Evolutionary conservation across 2,888 invertebrate species (phyloP).

Genomic region (Polymixis lichenea): DNA sequence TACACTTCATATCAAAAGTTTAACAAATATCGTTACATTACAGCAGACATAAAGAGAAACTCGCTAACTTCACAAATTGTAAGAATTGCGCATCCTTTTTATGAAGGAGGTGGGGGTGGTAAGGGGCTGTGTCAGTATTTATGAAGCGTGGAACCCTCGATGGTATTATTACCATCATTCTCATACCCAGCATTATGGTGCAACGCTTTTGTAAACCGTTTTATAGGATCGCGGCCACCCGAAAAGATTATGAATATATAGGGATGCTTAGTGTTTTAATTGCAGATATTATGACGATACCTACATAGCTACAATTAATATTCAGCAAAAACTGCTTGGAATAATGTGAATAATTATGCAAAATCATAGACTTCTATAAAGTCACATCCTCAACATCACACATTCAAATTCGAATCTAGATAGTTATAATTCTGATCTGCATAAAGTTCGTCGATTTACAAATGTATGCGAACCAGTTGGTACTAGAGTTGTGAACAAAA

Average conservation of each 20-base stretch:
- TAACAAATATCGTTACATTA: slow-evolving; percentile 62
- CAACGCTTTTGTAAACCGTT: slow-evolving; percentile 71
- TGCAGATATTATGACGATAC: background rate
- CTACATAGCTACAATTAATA: background rate
- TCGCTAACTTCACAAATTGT: slow-evolving; percentile 65
- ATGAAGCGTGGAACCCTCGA: slow-evolving; percentile 67
- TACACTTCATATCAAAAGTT: slow-evolving; percentile 64
- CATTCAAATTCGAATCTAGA: slow-evolving; percentile 53
- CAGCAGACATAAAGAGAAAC: slow-evolving; percentile 64
- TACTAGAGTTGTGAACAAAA: slow-evolving; percentile 75
- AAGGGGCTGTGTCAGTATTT: slow-evolving; percentile 58
- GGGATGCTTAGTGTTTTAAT: slow-evolving; percentile 19
- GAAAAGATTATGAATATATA: slow-evolving; percentile 56
- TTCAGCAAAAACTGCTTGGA: slow-evolving; percentile 3
- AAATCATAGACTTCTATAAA: slow-evolving; percentile 10
- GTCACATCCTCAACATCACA: slow-evolving; percentile 42
- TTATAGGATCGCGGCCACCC: slow-evolving; percentile 60
- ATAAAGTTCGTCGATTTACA: slow-evolving; percentile 71
- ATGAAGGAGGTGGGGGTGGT: slow-evolving; percentile 41
- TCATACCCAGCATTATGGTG: slow-evolving; percentile 71
- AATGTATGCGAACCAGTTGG: slow-evolving; percentile 69
- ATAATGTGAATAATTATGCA: slow-evolving; percentile 3
- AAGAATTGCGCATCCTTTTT: slow-evolving; percentile 68
- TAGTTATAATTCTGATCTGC: slow-evolving; percentile 57
- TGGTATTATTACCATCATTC: slow-evolving; percentile 70